phyloP scores from a whole-genome alignment of 2,797 vertebrate genomes.

The Lagorchestes hirsutus region DNA sequence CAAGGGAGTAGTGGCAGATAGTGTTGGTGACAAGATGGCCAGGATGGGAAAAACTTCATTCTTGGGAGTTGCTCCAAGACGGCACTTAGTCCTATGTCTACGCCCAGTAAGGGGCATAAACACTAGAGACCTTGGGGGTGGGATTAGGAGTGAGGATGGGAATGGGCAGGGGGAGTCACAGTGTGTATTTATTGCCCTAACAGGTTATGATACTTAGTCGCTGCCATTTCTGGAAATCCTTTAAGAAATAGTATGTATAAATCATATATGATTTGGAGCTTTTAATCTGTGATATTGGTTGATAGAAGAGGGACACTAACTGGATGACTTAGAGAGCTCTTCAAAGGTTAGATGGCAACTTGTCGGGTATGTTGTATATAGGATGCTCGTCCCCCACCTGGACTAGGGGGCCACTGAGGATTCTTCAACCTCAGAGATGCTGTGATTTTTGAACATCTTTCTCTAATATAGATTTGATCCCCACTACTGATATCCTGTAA shows the following conservation, averaged over 20 bases:
- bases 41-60: not conserved
- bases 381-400: not conserved
- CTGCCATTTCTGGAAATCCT: not conserved
- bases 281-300: not conserved
- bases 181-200: not conserved
- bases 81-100: not conserved
- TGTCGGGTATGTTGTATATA: not conserved
- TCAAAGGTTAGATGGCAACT: not conserved
- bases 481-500: slow-evolving; percentile 25
- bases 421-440: not conserved
- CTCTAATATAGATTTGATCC: not conserved
- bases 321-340: not conserved
- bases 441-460: not conserved
- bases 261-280: not conserved
- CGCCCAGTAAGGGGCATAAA: not conserved
- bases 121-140: not conserved
- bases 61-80: not conserved
- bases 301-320: not conserved
- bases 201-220: not conserved
- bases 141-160: not conserved
- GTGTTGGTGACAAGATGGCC: not conserved
- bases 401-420: not conserved
- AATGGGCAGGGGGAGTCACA: not conserved
- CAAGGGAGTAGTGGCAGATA: not conserved
- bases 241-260: not conserved